Evolutionary conservation across 2,888 invertebrate genomes (phyloP).

Genomic region (Lingula anatina): DNA sequence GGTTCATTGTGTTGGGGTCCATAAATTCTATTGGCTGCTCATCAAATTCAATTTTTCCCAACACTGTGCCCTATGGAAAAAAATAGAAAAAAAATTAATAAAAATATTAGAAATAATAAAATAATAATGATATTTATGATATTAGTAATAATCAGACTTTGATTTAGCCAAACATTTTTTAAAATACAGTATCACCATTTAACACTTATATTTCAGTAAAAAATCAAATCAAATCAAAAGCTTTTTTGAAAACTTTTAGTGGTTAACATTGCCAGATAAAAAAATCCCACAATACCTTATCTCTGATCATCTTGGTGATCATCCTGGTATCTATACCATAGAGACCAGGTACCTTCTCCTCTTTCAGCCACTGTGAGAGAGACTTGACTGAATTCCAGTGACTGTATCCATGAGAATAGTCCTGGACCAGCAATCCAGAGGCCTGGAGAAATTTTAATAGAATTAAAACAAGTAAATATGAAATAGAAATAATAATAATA

Average conservation of each 20-base stretch:
- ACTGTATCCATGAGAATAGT: constrained; percentile 30
- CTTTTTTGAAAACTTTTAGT: too few relatives aligned
- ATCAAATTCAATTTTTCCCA: constrained; percentile 41
- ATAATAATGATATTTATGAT: too few relatives aligned
- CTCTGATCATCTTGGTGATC: constrained; percentile 34
- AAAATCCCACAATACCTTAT: too few relatives aligned
- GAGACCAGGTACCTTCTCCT: constrained; percentile 46
- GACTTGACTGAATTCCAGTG: constrained; percentile 51
- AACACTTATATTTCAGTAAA: too few relatives aligned
- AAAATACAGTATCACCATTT: too few relatives aligned
- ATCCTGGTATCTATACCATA: constrained; percentile 38
- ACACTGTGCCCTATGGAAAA: constrained; percentile 24
- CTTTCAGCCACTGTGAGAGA: constrained; percentile 48
- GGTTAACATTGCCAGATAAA: too few relatives aligned
- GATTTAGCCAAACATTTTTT: too few relatives aligned
- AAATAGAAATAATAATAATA: neutral
- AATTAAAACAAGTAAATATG: neutral
- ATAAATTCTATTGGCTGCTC: constrained; percentile 28
- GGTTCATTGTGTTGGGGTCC: constrained; percentile 33
- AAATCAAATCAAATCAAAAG: too few relatives aligned
- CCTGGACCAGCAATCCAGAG: constrained; percentile 34
- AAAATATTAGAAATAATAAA: too few relatives aligned
- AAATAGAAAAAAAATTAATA: neutral
- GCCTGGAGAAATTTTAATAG: constrained; percentile 20
- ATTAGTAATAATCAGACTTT: too few relatives aligned